A percentile compares a stretch with the other conserved stretches of the same genome.
Evolutionary conservation across 2,888 invertebrate species (phyloP).

Genomic region (Cheilosia pagana): DNA sequence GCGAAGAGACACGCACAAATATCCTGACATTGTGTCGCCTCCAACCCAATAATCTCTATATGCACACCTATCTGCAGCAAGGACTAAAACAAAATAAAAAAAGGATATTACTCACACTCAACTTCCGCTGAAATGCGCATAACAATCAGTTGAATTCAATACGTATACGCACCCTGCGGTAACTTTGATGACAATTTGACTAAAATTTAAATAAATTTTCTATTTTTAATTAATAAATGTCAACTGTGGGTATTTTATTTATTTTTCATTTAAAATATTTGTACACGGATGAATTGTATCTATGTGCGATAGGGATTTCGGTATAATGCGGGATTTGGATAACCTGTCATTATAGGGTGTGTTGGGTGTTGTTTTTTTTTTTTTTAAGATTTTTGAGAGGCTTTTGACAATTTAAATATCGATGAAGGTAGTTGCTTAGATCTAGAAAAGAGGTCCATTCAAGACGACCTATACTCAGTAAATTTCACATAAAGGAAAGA

Average conservation of each 20-base stretch:
- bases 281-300: conserved; percentile 4
- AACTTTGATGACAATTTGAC: conserved; percentile 80
- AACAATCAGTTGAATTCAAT: conserved; percentile 71
- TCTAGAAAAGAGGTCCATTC: neutral
- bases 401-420: too few species aligned
- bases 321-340: neutral
- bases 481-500: too few species aligned
- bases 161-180: conserved; percentile 71
- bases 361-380: neutral
- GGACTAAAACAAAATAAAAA: conserved; percentile 13
- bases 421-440: neutral
- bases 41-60: conserved; percentile 40
- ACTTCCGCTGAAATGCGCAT: conserved; percentile 72
- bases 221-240: conserved; percentile 82
- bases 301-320: neutral
- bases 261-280: conserved; percentile 78
- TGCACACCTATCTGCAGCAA: neutral
- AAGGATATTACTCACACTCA: conserved; percentile 30
- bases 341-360: neutral
- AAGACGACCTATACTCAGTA: too few species aligned
- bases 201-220: conserved; percentile 82
- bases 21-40: conserved; percentile 58
- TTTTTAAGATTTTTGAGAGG: neutral
- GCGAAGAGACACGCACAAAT: conserved; percentile 28
- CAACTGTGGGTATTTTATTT: conserved; percentile 78